Percentiles rank a stretch among this genome's conserved stretches.
These are phyloP conservation scores for Larimichthys crocea DNA, from an alignment of 2,113 vertebrate species.

Conservation along the genomic window DNA sequence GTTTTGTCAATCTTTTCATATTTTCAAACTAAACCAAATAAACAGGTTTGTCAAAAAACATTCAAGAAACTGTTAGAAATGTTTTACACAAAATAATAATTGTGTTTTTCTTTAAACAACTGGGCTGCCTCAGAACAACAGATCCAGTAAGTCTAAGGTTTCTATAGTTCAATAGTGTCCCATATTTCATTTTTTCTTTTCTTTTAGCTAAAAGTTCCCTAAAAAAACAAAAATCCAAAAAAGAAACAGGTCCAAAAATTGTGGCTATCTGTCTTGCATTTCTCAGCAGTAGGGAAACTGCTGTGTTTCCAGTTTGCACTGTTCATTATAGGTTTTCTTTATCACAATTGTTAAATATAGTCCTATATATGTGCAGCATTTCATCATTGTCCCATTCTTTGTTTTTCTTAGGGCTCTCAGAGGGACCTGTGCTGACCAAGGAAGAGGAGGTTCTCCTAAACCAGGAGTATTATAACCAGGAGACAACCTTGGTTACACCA, in stretches of 20 bases:
- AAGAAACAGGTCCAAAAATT: neutral
- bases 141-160: too few species aligned
- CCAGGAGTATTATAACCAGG: neutral
- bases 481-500: neutral
- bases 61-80: too few species aligned
- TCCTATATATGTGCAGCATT: neutral
- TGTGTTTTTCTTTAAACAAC: too few species aligned
- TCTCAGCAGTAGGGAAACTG: neutral
- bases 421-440: neutral
- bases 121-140: too few species aligned
- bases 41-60: too few species aligned
- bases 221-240: too few species aligned
- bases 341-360: neutral
- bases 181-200: too few species aligned
- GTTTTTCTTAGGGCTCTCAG: constrained; percentile 24
- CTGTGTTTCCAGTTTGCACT: neutral
- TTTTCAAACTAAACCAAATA: too few species aligned
- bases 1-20: too few species aligned
- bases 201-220: too few species aligned
- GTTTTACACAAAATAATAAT: too few species aligned
- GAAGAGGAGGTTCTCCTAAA: neutral
- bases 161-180: too few species aligned
- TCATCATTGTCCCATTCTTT: neutral
- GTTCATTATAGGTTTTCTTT: neutral
- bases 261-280: neutral